A percentile compares a stretch with the other conserved stretches of the same genome.
Evolutionary conservation across 2,888 invertebrate species (phyloP).

Genomic region (Melipona bicolor): DNA sequence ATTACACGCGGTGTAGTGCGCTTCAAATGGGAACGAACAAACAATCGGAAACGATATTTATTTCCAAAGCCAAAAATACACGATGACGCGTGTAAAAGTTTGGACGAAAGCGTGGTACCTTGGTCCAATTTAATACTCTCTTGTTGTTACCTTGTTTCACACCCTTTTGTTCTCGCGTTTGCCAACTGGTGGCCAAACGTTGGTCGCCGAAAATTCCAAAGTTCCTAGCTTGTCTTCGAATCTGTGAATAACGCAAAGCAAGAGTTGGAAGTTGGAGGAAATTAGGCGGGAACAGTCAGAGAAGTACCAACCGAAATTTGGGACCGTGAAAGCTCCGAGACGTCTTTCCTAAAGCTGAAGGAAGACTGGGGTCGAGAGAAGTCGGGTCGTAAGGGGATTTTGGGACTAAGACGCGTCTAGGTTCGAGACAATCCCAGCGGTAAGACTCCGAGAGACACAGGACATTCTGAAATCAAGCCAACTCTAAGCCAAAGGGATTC

Average conservation of each 20-base stretch:
- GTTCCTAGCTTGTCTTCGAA: background rate
- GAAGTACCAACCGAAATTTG: background rate
- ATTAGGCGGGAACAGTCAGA: background rate
- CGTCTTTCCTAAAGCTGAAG: background rate
- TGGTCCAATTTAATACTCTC: constrained; percentile 2
- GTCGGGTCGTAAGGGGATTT: background rate
- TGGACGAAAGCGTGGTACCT: background rate
- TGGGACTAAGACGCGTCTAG: background rate
- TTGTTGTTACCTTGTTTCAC: constrained; percentile 32
- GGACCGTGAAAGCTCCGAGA: background rate
- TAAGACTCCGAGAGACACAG: background rate
- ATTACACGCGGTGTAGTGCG: constrained; percentile 11
- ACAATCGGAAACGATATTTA: constrained; percentile 39
- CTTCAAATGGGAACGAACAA: constrained; percentile 40
- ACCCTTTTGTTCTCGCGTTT: constrained; percentile 37
- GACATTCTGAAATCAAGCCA: background rate
- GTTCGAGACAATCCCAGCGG: background rate
- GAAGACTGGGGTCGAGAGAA: background rate
- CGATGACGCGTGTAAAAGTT: constrained; percentile 10
- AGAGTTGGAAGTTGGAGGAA: background rate
- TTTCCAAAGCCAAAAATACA: constrained; percentile 29
- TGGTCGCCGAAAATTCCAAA: background rate
- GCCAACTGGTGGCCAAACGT: background rate
- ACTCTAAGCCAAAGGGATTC: background rate
- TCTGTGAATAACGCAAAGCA: too few relatives aligned